Evolutionary conservation across 2,888 invertebrate species (phyloP), one percentile per base, ranked within the genome.

Genomic region (Saturnia pavonia): DNA sequence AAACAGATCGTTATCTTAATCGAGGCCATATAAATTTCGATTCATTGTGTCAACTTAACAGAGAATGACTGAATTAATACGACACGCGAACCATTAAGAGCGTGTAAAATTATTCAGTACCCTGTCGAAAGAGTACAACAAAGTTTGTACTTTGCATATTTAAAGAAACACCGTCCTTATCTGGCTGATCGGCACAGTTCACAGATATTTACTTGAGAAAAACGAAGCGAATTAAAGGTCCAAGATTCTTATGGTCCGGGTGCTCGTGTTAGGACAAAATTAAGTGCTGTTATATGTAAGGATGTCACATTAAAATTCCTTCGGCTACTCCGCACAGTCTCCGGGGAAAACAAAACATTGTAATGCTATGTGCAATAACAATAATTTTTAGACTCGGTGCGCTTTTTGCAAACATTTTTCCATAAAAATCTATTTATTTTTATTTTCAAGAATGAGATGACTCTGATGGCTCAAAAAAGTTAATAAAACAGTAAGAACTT

Each of bases 81-180:
- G 86, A 91, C 90, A 92, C 85, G 88, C 89, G 74, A 86, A 85
- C 86, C 89, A 90, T 91, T 91, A 91, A 91, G 89, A 89, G 87
- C 89, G 91, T 92, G 92, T 92, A 92, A 91, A 91, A 92, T 93
- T 92, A 92, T 92, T 91, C 92, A 91, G 89, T 80, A 82, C 88
- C 87, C 90, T 88, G 89, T 90, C 90, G 89, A 89, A 89, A 88
- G 86, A 85, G 85, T 82, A 84, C 85, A 84, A 87, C 89, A 90
- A 91, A 91, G 90, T 92, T 91, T 88, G 88, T 91, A 88, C 89
- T 92, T 90, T 91, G 91, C 92, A 92, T 94, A 92, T 91, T 91
- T 91, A 91, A 92, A 91, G 91, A 88, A 88, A 91, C 89, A 86
- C 85, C 81, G 82, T 81, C 91, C 90, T 91, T 94, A 93, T 93